Evolutionary conservation across 2,888 invertebrate genomes (phyloP), one percentile per base, ranked within the genome.

Genomic region (Campoletis raptor): DNA sequence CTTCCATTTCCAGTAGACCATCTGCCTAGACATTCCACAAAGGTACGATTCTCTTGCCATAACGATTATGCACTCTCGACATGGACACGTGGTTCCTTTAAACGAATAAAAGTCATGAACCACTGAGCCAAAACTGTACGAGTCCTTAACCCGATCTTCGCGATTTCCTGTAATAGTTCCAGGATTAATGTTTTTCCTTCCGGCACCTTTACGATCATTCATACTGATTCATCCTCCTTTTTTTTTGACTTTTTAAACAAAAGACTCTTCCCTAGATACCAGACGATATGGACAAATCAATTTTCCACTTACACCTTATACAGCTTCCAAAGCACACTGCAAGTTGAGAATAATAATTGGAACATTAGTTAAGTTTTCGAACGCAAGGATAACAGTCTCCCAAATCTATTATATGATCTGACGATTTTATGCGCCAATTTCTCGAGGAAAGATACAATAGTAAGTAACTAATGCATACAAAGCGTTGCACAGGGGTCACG

Each of bases 1-100:
- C 64, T 77, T 74, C 48, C 45, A 70, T 64, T 74, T 30, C 69
- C 42, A 30, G 54, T 48, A 30, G 54, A 57, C 24, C 70, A 80
- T 80, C 61, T 57, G 69, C 69, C 42, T 42, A 40, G 69, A 79
- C 54, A 70, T 69, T 69, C 36, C 52, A 15, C 66, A 61, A 40
- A 36, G 36, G 42, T 79, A 57, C 18, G 30, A 80, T n/a, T 37
- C 4, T 36, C 18, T 40, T 15, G 18, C 52, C n/a, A 15, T 72
- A 24, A 30, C 54, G 21, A 76, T 76, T 82, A 67, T 66, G 61
- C 67, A 48, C 74, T 74, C 69, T 69, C 18, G 40, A 48, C 61
- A 52, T 61, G 37, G 37, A 73, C 72, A 42, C 8, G 24, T n/a
- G n/a, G 21, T 57, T 18, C 66, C 36, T 48, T 57, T 5, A 21